phyloP scores from a whole-genome alignment of 2,797 vertebrate species.

The Cynopterus sphinx region DNA sequence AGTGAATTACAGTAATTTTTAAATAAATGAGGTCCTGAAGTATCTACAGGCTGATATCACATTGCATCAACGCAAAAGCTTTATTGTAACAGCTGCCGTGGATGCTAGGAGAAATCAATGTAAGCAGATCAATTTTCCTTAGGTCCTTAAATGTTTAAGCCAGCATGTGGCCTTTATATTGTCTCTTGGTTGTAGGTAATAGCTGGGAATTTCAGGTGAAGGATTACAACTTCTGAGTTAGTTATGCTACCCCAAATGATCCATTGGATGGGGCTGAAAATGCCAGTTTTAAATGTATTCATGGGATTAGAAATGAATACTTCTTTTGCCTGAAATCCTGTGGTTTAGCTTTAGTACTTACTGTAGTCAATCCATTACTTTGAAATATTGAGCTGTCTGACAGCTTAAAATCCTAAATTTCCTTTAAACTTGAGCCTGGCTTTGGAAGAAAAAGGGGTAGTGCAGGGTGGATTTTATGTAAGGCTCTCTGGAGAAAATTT shows the following conservation, averaged over 20 bases:
- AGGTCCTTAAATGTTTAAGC: slow-evolving; percentile 80
- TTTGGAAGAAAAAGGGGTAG: slow-evolving; percentile 62
- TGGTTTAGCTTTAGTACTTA: slow-evolving; percentile 79
- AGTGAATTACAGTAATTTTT: slow-evolving; percentile 27
- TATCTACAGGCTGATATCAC: neutral
- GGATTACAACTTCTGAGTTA: slow-evolving; percentile 76
- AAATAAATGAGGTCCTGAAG: neutral
- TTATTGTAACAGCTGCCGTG: neutral
- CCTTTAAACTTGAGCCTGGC: slow-evolving; percentile 78
- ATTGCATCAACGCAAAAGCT: neutral
- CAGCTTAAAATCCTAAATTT: slow-evolving; percentile 80
- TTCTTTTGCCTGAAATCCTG: slow-evolving; percentile 77
- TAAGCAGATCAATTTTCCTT: slow-evolving; percentile 57
- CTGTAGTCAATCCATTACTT: slow-evolving; percentile 79
- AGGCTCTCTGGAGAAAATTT: slow-evolving; percentile 56
- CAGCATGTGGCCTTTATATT: slow-evolving; percentile 71
- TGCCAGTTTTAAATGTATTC: slow-evolving; percentile 73
- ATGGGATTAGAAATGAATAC: slow-evolving; percentile 76
- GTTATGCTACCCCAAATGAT: slow-evolving; percentile 66
- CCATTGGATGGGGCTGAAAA: slow-evolving; percentile 74
- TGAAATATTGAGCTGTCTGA: slow-evolving; percentile 81
- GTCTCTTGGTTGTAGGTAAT: slow-evolving; percentile 76
- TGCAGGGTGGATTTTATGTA: slow-evolving; percentile 52
- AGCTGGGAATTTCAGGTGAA: slow-evolving; percentile 77
- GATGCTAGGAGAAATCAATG: slow-evolving; percentile 46